A percentile compares a stretch with the other conserved stretches of the same genome.
Conservation (phyloP, 2,888 invertebrate genomes). For the Abrostola tripartita region DNA sequence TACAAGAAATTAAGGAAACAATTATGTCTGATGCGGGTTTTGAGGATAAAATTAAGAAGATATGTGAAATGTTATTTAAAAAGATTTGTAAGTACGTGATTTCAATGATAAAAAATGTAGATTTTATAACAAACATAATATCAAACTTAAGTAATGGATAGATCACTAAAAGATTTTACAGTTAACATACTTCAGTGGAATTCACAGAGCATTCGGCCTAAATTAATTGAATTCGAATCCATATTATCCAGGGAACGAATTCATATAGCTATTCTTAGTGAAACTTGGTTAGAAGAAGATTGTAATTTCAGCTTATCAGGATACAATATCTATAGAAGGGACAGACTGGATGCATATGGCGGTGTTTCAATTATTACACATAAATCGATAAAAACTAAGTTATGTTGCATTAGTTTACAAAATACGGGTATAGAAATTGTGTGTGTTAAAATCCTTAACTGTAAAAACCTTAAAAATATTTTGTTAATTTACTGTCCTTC, state of each 20-base stretch:
- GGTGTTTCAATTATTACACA: background rate
- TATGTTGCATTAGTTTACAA: background rate
- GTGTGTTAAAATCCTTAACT: background rate
- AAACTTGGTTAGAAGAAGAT: background rate
- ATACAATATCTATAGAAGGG: background rate
- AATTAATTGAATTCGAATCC: background rate
- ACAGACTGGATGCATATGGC: background rate
- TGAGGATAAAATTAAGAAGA: no score
- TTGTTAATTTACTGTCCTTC: background rate
- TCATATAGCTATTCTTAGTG: background rate
- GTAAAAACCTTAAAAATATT: background rate
- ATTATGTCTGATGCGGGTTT: no score
- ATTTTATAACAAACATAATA: background rate
- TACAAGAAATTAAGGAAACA: no score
- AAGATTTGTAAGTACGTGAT: background rate
- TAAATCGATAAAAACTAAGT: background rate
- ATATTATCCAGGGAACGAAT: background rate
- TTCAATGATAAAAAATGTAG: background rate
- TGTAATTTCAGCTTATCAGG: background rate
- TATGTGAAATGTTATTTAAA: no score
- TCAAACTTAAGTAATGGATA: no score
- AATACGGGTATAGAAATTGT: background rate
- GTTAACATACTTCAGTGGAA: background rate
- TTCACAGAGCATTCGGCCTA: background rate
- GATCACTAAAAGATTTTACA: background rate